Evolutionary conservation across 2,888 invertebrate genomes (phyloP), one percentile per base, ranked within the genome.

Genomic region (Chloroclysta siterata): DNA sequence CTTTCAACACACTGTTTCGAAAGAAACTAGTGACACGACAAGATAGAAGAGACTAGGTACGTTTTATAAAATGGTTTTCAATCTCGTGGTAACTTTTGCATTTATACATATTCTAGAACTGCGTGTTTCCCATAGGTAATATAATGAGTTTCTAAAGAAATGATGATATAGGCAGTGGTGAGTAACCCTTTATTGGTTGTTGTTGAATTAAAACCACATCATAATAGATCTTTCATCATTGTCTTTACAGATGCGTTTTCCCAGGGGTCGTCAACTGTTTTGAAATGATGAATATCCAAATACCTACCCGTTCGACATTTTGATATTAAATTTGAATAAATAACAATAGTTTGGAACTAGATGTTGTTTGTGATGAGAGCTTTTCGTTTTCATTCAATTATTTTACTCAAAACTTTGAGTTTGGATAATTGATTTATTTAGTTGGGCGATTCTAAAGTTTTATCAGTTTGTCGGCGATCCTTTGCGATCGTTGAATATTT

Each of bases 201-300:
- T 54, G n/a, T 55, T 47, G 47, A 41, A 59, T 59, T 55, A 53
- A 47, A 54, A 60, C 41, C 48, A 50, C 47, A 47, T 17, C 55
- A 47, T 48, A 22, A 66, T 66, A 48, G 50, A 42, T 60, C 51
- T 39, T 55, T n/a, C 42, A 33, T 44, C 14, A 55, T 17, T 33
- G 39, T 41, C 36, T 60, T 50, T 33, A 51, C 68, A 66, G 69
- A 63, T 66, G 66, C 65, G 61, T 50, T 63, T 65, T 69, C 69
- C 63, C 66, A 69, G 15, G 69, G 65, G 63, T 69, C 60, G 61
- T 65, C 66, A 69, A 62, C 59, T 53, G 66, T 65, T 65, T 53
- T 57, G 53, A 60, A 60, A 65, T 60, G 63, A 66, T 68, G 66
- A 68, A 65, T 63, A 66, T 59, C 56, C 61, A 22, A 46, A 44